These are phyloP conservation scores for Hipposideros armiger DNA, from an alignment of 2,113 vertebrate genomes.

Conservation along the genomic window DNA sequence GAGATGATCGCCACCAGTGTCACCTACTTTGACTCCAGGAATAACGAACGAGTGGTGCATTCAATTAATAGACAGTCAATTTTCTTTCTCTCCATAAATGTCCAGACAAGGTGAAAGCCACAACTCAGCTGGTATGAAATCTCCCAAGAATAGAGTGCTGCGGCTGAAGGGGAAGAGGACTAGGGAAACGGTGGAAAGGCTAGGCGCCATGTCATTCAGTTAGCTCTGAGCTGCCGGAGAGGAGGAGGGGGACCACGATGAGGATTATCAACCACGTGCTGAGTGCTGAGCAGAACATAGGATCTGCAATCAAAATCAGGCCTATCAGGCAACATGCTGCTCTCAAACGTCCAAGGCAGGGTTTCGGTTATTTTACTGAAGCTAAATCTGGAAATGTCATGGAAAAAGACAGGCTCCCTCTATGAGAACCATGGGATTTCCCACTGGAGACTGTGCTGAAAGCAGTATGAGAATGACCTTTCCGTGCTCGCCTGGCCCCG, in stretches of 20 bases:
- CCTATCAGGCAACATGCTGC: slow-evolving; percentile 68
- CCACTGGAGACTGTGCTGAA: slow-evolving; percentile 39
- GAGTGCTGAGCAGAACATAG: slow-evolving; percentile 67
- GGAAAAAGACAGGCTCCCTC: slow-evolving; percentile 69
- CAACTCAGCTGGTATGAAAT: background rate
- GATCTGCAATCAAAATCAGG: slow-evolving; percentile 80
- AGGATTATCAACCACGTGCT: slow-evolving; percentile 68
- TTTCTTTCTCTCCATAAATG: background rate
- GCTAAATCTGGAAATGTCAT: slow-evolving; percentile 79
- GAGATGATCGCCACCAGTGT: background rate
- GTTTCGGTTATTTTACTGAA: slow-evolving; percentile 73
- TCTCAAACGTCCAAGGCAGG: slow-evolving; percentile 72
- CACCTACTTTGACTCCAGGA: background rate
- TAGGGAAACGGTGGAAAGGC: background rate
- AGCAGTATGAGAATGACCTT: slow-evolving; percentile 71
- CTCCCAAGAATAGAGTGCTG: background rate
- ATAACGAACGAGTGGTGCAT: background rate
- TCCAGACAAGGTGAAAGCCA: background rate
- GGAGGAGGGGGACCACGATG: background rate
- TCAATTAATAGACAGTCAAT: background rate
- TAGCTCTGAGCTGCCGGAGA: slow-evolving; percentile 27
- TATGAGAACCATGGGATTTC: slow-evolving; percentile 58
- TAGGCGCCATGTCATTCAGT: background rate
- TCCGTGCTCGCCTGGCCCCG: slow-evolving; percentile 11
- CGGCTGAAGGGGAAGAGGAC: background rate